Evolutionary conservation across 1,140 invertebrate genomes (phyloP).

Genomic region (Brachionus rotundiformis): DNA sequence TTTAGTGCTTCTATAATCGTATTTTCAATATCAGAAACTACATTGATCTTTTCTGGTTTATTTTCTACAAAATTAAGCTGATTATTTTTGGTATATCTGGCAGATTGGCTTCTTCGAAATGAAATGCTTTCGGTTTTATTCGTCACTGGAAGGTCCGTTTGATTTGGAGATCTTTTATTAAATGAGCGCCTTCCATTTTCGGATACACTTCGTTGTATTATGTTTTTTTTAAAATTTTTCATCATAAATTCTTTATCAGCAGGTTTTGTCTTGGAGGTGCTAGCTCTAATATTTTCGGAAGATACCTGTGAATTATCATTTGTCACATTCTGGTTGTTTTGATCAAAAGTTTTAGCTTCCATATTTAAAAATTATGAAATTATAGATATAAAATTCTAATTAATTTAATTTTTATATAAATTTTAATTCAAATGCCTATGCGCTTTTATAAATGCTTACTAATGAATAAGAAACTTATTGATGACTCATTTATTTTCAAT

Average conservation of each 20-base stretch:
- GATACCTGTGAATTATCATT: not conserved
- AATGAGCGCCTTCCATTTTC: not conserved
- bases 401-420: too few species aligned
- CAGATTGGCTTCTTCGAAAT: not conserved
- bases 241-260: not conserved
- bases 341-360: not conserved
- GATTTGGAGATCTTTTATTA: not conserved
- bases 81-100: not conserved
- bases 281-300: not conserved
- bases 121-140: not conserved
- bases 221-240: not conserved
- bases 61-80: too few species aligned
- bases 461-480: not conserved
- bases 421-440: too few species aligned
- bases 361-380: not conserved
- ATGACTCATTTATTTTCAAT: not conserved
- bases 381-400: too few species aligned
- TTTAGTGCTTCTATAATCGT: too few species aligned
- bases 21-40: too few species aligned
- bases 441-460: not conserved
- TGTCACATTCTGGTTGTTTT: not conserved
- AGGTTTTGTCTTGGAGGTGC: not conserved
- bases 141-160: not conserved
- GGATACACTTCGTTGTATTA: slow-evolving; percentile 8
- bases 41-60: not conserved